Percentiles rank a stretch among this genome's conserved stretches.
Evolutionary conservation across 1,140 invertebrate species (phyloP).

Genomic region (Musca domestica): DNA sequence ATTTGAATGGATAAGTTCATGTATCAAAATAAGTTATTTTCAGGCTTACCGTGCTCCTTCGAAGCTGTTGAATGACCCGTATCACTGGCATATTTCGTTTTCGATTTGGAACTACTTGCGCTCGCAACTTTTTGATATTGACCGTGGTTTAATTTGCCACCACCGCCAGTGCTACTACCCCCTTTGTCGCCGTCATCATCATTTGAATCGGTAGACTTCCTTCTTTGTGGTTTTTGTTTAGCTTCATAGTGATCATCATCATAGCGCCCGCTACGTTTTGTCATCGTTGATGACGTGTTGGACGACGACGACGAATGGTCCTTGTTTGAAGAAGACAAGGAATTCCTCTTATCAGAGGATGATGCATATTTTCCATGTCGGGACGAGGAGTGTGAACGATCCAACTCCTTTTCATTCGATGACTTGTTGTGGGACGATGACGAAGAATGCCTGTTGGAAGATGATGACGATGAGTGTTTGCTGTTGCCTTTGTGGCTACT

Average conservation of each 20-base stretch:
- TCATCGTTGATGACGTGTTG: neutral
- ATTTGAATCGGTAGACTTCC: conserved; percentile 45
- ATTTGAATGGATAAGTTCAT: neutral
- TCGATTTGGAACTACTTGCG: conserved; percentile 29
- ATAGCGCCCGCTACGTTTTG: neutral
- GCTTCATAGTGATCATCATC: neutral
- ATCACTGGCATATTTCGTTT: neutral
- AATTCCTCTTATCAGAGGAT: conserved; percentile 26
- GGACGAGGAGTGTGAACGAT: conserved; percentile 32
- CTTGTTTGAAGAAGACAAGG: conserved; percentile 30
- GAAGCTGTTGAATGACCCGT: neutral
- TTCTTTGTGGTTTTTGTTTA: conserved; percentile 23
- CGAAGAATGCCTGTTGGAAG: conserved; percentile 32
- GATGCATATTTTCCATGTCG: conserved; percentile 19
- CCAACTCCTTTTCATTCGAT: conserved; percentile 28
- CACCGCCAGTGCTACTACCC: conserved; percentile 24
- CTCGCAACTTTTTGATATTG: neutral
- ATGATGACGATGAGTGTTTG: conserved; percentile 35
- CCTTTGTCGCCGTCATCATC: conserved; percentile 47
- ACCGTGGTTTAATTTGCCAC: neutral
- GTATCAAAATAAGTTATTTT: no score
- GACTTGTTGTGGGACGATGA: conserved; percentile 38
- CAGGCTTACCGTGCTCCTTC: conserved; percentile 1
- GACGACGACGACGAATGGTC: conserved; percentile 12
- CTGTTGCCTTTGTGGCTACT: conserved; percentile 31